Evolutionary conservation across 2,888 invertebrate genomes (phyloP), one percentile per base, ranked within the genome.

Genomic region (Drosophila longiperda): DNA sequence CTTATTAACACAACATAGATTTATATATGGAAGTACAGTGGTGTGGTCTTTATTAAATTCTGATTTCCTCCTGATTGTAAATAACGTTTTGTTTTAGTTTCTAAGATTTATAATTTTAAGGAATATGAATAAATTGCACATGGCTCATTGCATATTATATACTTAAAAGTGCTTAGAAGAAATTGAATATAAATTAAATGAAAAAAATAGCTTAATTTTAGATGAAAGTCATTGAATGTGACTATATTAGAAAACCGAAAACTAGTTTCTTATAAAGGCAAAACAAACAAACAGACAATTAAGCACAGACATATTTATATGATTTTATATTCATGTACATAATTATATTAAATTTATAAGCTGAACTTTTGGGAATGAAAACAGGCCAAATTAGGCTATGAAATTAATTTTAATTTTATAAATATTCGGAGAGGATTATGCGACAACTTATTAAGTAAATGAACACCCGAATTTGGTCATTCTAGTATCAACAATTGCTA

Each of bases 261-360:
- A 29, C 38, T 29, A n/a, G 26, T 55, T 38, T 55, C 12, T 38
- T 55, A 55, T 38, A 34, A 23, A 45, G 45, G 45, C 9, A 54
- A 54, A 12, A 48, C 12, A 36, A 23, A 20, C 8, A 54, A 54
- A 17, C 23, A 17, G 15, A 20, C 15, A 6, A 36, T 53, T 3
- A 53, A 53, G 33, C 36, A 54, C 23, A 36, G 4, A 15, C 15
- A 34, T 23, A 34, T 53, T 34, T 23, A 15, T 52, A 15, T 23
- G 11, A 15, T 15, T 1, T 4, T 45, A 45, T 23, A 4, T 17
- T 9, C 12, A 3, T 17, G 5, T 23, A 9, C 11, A 23, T 26
- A 17, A 23, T 2, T 17, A 55, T 12, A 55, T 38, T n/a, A 11
- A 8, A 29, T 29, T 38, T 29, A n/a, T 12, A 12, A 1, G 29